phyloP scores from a whole-genome alignment of 2,113 vertebrate species.

The Saccopteryx bilineata region DNA sequence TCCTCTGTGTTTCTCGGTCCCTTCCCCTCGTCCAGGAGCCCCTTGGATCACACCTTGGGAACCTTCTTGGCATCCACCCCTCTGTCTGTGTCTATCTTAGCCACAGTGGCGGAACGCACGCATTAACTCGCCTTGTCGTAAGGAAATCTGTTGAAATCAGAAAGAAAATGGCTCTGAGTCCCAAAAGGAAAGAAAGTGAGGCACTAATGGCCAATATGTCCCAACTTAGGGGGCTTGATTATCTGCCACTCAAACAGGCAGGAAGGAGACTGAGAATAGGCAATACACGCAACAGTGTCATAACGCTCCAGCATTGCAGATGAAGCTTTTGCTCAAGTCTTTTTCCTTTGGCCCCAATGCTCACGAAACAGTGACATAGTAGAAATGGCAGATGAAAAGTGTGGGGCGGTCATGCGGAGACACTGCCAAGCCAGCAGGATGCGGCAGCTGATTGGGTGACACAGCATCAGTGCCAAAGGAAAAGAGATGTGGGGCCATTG shows the following conservation, averaged over 20 bases:
- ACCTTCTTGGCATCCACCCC: fast-evolving
- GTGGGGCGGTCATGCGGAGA: background rate
- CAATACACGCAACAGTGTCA: fast-evolving
- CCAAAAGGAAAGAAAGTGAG: background rate
- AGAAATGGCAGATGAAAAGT: background rate
- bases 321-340: background rate
- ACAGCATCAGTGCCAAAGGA: background rate
- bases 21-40: background rate
- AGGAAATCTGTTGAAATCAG: background rate
- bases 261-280: background rate
- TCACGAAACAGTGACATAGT: background rate
- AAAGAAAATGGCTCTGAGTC: background rate
- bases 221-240: background rate
- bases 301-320: fast-evolving
- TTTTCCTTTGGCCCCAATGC: background rate
- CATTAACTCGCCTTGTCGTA: background rate
- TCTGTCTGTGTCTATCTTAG: background rate
- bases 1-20: background rate
- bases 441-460: background rate
- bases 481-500: background rate
- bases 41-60: background rate
- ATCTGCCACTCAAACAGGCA: background rate
- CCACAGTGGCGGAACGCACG: background rate
- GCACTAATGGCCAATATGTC: background rate
- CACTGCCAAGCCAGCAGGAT: background rate